phyloP scores from a whole-genome alignment of 92 coral and sea anemone species.

The Chrysogorgia sp. region DNA sequence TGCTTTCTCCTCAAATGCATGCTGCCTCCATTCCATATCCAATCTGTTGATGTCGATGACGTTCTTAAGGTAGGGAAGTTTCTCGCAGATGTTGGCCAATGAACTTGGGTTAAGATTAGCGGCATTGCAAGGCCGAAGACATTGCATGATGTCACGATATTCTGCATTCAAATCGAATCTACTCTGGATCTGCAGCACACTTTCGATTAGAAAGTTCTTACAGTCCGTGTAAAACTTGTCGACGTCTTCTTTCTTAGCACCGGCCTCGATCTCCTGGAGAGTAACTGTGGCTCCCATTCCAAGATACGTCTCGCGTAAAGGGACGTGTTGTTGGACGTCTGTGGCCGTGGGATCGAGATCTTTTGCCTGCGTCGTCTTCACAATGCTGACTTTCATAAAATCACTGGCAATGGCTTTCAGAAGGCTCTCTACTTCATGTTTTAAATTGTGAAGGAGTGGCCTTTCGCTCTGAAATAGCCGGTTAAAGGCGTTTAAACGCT shows the following conservation, averaged over 20 bases:
- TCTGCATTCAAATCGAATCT: constrained; percentile 11
- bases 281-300: constrained; percentile 14
- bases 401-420: constrained; percentile 13
- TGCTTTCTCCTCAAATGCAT: background rate
- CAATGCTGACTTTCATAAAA: background rate
- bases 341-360: constrained; percentile 9
- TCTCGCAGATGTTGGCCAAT: background rate
- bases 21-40: constrained; percentile 4
- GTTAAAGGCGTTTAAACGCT: constrained; percentile 55
- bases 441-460: constrained; percentile 56
- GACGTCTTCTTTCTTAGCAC: constrained; percentile 10
- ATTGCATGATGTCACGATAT: constrained; percentile 1
- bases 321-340: constrained; percentile 13
- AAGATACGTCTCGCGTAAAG: constrained; percentile 21
- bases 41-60: background rate
- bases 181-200: constrained; percentile 15
- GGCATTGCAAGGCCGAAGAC: constrained; percentile 9
- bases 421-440: constrained; percentile 13
- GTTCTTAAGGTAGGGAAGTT: constrained; percentile 1
- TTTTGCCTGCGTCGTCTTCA: too few relatives aligned
- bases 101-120: constrained; percentile 8
- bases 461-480: constrained; percentile 57
- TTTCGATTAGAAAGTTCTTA: constrained; percentile 24
- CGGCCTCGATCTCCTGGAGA: constrained; percentile 9
- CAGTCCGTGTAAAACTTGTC: constrained; percentile 10